Percentiles rank a stretch among this genome's conserved stretches.
phyloP scores from a whole-genome alignment of 2,888 invertebrate species.

The Autographa gamma region DNA sequence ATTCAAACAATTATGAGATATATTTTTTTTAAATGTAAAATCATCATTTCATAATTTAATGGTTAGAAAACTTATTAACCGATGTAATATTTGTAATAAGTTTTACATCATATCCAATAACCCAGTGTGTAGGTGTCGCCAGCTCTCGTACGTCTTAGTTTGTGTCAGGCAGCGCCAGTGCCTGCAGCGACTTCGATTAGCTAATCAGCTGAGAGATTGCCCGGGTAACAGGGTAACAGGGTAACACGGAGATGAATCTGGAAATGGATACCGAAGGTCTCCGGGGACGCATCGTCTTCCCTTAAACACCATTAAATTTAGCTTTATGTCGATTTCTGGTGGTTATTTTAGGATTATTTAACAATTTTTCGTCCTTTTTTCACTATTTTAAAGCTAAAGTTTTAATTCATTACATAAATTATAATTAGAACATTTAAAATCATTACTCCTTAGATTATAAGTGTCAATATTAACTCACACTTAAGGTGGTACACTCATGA shows the following conservation, averaged over 20 bases:
- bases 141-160: not conserved
- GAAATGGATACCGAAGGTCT: not conserved
- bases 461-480: no score
- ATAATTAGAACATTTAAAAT: no score
- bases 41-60: not conserved
- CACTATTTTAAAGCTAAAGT: no score
- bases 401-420: no score
- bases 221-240: not conserved
- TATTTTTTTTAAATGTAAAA: no score
- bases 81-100: not conserved
- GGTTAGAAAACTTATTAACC: not conserved
- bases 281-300: not conserved
- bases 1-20: no score
- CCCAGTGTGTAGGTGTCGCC: not conserved
- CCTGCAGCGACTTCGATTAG: not conserved
- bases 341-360: no score
- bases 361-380: no score
- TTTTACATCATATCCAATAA: not conserved
- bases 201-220: not conserved
- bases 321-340: no score
- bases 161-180: not conserved
- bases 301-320: not conserved
- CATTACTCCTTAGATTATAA: no score
- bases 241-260: not conserved
- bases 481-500: no score